A percentile compares a stretch with the other conserved stretches of the same genome.
Evolutionary conservation across 1,140 invertebrate species (phyloP).

Genomic region (Ceratitis capitata): DNA sequence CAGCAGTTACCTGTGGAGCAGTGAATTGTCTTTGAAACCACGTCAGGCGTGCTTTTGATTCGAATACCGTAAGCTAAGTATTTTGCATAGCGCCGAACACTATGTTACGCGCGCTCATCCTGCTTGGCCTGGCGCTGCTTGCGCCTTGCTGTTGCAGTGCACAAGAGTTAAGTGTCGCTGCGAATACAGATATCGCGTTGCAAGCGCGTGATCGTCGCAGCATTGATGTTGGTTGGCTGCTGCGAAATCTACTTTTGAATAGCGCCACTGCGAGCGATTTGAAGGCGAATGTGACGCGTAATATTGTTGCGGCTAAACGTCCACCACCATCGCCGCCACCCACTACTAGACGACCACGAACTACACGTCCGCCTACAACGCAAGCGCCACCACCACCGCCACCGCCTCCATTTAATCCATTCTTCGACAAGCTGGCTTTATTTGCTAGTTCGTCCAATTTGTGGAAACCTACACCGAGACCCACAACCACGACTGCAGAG

Average conservation of each 20-base stretch:
- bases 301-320: not conserved
- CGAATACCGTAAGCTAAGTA: too few relatives aligned
- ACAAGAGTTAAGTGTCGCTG: not conserved
- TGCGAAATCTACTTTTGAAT: constrained; percentile 41
- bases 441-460: not conserved
- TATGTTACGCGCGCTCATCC: not conserved
- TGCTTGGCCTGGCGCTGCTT: not conserved
- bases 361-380: not conserved
- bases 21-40: not conserved
- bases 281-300: not conserved
- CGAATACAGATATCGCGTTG: not conserved
- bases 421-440: constrained; percentile 17
- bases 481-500: constrained; percentile 41
- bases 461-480: constrained; percentile 13
- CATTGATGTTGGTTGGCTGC: constrained; percentile 32
- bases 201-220: constrained; percentile 7
- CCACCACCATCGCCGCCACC: not conserved
- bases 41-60: not conserved
- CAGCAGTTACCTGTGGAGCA: not conserved
- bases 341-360: constrained; percentile 11
- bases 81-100: not conserved
- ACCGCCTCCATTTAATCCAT: constrained; percentile 3
- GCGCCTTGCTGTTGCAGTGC: not conserved
- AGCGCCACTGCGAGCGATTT: constrained; percentile 29
- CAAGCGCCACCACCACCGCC: not conserved